phyloP scores from a whole-genome alignment of 2,888 invertebrate species.

The Pimpla rufipes region DNA sequence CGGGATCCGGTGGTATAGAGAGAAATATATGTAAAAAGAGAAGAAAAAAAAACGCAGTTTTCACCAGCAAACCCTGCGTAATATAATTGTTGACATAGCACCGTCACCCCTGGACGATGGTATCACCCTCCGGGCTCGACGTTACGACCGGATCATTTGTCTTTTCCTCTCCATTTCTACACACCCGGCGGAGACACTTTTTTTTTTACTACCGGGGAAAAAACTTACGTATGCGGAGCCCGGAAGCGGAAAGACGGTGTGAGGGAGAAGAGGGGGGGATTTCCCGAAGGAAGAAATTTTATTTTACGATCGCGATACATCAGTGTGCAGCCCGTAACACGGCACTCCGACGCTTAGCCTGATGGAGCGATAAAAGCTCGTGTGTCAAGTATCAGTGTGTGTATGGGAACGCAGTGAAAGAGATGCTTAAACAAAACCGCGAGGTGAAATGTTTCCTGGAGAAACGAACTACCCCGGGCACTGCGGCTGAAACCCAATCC shows the following conservation, averaged over 20 bases:
- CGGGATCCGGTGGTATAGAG: neutral
- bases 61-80: neutral
- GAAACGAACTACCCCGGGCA: neutral
- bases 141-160: slow-evolving; percentile 22
- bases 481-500: slow-evolving; percentile 7
- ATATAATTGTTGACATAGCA: slow-evolving; percentile 22
- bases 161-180: slow-evolving; percentile 12
- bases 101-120: neutral
- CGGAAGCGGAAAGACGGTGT: neutral
- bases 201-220: slow-evolving; percentile 2
- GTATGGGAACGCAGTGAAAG: neutral
- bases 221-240: neutral
- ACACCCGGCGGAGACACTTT: slow-evolving; percentile 1
- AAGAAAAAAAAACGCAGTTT: neutral
- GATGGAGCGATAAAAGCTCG: slow-evolving; percentile 21
- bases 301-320: slow-evolving; percentile 25
- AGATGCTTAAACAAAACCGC: slow-evolving; percentile 30
- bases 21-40: neutral
- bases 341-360: slow-evolving; percentile 28
- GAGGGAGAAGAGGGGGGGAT: neutral
- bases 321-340: slow-evolving; percentile 5
- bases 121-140: neutral
- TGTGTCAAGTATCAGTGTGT: slow-evolving; percentile 29
- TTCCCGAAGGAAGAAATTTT: slow-evolving; percentile 18
- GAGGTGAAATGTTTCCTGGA: neutral